Base-by-base conservation (phyloP, 2,797 vertebrate species). In the Acipenser oxyrinchus region DNA sequence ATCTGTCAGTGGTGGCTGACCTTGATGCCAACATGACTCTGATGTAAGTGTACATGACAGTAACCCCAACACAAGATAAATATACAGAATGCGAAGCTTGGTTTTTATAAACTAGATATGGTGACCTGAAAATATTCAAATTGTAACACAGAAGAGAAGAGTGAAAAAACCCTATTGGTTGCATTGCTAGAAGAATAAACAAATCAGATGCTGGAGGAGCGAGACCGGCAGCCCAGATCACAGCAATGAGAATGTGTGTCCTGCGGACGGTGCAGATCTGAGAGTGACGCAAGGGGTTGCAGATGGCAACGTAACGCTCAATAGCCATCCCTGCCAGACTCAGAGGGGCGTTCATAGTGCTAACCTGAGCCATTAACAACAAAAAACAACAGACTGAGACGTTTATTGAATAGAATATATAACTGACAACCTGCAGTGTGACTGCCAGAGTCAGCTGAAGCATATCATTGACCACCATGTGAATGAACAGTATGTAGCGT, bases 401-500 rank as follows among this genome's bases (percentile, higher is more conserved):
- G 0, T 85, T 87, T 49, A 89, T 82, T 49, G 62, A 77, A 70
- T 84, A 86, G 63, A 81, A 65, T 59, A 81, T 65, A 74, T 89
- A 90, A 74, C 87, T 89, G 59, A 88, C 75, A 65, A 90, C 1
- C 2, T 84, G 84, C 1, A 90, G 79, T 0, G 61, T 68, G 63
- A 83, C 8, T 23, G 83, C 84, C 66, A 88, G 73, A 0, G 84
- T 87, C 60, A 89, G 84, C 76, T 87, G 85, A 62, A 89, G 15
- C 23, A 69, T 81, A 1, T 90, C 86, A 6, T 84, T 90, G 23
- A 89, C 80, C 65, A 89, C 87, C 87, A 88, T 89, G 75, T 90
- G 87, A 76, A 88, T 86, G 78, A 89, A 90, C 18, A 89, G 86
- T 73, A 89, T 88, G 74, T 88, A 89, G 13, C 86, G 86, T 12